phyloP scores from a whole-genome alignment of 2,113 vertebrate species.

The Lutjanus erythropterus region DNA sequence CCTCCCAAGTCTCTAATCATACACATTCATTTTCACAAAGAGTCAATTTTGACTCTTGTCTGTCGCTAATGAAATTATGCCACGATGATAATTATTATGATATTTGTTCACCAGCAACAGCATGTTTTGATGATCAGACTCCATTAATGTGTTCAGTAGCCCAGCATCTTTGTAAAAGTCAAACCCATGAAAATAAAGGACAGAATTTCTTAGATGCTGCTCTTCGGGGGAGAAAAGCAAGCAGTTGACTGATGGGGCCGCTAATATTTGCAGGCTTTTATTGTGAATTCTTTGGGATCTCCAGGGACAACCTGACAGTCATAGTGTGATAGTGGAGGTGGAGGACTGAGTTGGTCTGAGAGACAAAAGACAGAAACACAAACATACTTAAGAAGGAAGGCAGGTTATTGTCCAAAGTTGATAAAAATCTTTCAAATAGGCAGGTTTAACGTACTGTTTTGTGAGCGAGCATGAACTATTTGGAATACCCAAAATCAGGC shows the following conservation, averaged over 20 bases:
- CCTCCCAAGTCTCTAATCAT: neutral
- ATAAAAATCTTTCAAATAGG: too few relatives aligned
- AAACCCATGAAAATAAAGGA: neutral
- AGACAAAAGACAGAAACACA: neutral
- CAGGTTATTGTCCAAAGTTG: neutral
- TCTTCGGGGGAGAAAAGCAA: neutral
- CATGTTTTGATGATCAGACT: neutral
- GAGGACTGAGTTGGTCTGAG: neutral
- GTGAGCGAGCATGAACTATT: too few relatives aligned
- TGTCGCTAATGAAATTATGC: neutral
- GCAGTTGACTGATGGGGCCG: neutral
- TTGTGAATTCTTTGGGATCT: neutral
- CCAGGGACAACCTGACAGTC: neutral
- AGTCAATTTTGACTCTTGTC: too few relatives aligned
- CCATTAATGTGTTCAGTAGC: neutral
- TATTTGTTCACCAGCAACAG: neutral
- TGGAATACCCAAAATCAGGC: too few relatives aligned
- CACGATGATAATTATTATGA: neutral
- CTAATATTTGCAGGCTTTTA: conserved; percentile 2
- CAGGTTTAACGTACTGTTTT: too few relatives aligned
- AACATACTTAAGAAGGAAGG: neutral
- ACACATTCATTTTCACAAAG: too few relatives aligned
- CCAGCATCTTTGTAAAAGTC: neutral
- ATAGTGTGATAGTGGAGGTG: neutral
- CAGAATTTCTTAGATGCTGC: neutral